phyloP scores from a whole-genome alignment of 2,113 vertebrate species.

The Gorsachius goisagi region DNA sequence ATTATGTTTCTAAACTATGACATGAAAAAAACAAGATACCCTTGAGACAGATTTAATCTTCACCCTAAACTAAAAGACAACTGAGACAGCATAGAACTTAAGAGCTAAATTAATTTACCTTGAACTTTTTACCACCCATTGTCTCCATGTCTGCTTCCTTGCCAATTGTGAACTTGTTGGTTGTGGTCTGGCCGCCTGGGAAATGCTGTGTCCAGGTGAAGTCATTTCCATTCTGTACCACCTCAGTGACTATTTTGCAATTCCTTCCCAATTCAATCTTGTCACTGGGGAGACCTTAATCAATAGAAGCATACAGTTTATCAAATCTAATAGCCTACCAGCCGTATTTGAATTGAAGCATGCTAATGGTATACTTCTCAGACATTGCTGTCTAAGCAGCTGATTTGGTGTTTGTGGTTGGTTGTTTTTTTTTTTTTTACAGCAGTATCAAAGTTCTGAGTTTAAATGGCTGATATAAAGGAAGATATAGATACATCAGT shows the following conservation, averaged over 20 bases:
- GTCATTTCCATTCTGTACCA: constrained; percentile 84
- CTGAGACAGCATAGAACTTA: neutral
- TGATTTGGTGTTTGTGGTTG: neutral
- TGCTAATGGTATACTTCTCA: neutral
- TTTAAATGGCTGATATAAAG: neutral
- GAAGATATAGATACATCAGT: neutral
- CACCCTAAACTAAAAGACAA: neutral
- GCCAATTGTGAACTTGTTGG: constrained; percentile 85
- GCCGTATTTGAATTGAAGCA: neutral
- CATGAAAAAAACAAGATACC: neutral
- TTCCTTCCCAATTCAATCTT: constrained; percentile 77
- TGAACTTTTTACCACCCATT: constrained; percentile 91
- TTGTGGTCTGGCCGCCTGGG: constrained; percentile 76
- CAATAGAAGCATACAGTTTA: neutral
- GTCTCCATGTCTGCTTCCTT: constrained; percentile 89
- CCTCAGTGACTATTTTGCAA: constrained; percentile 87
- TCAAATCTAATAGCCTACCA: neutral
- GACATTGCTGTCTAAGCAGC: neutral
- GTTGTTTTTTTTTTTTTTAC: neutral
- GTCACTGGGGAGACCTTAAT: constrained; percentile 82
- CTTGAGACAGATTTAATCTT: neutral
- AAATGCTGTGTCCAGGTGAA: constrained; percentile 88
- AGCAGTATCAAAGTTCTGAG: neutral
- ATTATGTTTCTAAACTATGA: neutral
- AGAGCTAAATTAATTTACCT: constrained; percentile 75